These are phyloP conservation scores for Nyctereutes procyonoides DNA, from an alignment of 2,113 vertebrate genomes.

Conservation along the genomic window DNA sequence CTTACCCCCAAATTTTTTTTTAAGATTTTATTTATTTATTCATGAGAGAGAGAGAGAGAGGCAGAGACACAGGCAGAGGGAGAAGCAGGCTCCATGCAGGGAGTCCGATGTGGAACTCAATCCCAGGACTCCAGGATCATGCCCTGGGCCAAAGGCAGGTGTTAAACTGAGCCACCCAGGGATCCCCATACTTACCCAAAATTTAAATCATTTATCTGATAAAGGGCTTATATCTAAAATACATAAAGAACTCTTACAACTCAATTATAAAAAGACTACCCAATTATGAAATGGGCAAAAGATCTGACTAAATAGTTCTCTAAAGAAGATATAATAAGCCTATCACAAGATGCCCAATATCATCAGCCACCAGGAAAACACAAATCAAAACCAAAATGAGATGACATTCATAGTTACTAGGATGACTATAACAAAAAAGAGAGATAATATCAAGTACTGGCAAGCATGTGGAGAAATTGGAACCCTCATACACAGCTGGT, in stretches of 20 bases:
- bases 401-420: background rate
- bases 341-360: conserved; percentile 28
- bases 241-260: conserved; percentile 40
- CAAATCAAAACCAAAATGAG: background rate
- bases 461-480: background rate
- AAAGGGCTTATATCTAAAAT: background rate
- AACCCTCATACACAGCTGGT: background rate
- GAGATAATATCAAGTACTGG: background rate
- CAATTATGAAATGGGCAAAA: background rate
- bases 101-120: too few relatives aligned
- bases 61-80: too few relatives aligned
- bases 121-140: too few relatives aligned
- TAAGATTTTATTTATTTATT: too few relatives aligned
- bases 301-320: conserved; percentile 9
- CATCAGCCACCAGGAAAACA: background rate
- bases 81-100: too few relatives aligned
- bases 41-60: too few relatives aligned
- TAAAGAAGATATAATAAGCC: conserved; percentile 13
- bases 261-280: conserved; percentile 54
- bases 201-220: conserved; percentile 28
- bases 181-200: background rate
- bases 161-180: too few relatives aligned
- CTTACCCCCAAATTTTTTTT: background rate
- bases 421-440: background rate
- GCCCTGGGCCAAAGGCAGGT: too few relatives aligned